phyloP scores from a whole-genome alignment of 2,888 invertebrate genomes.

The Dastarcus helophoroides region DNA sequence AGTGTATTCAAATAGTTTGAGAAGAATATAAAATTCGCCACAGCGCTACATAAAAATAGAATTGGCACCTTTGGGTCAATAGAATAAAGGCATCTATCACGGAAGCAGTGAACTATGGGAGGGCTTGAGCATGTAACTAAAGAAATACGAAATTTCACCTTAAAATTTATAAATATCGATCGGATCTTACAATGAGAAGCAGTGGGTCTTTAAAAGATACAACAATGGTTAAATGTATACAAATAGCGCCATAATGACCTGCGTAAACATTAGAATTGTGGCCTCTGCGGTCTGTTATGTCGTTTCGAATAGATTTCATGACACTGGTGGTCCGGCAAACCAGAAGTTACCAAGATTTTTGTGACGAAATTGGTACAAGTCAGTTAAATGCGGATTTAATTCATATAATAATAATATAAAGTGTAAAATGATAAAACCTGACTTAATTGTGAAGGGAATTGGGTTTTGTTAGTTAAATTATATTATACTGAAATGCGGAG shows the following conservation, averaged over 20 bases:
- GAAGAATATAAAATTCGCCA: slow-evolving; percentile 7
- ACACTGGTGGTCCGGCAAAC: too few species aligned
- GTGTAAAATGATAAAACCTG: too few species aligned
- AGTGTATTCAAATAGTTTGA: background rate
- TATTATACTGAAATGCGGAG: too few species aligned
- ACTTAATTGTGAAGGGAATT: too few species aligned
- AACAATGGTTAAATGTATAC: slow-evolving; percentile 33
- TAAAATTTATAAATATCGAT: background rate
- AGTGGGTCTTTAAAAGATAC: slow-evolving; percentile 23
- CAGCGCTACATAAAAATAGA: slow-evolving; percentile 5
- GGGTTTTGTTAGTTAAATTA: too few species aligned
- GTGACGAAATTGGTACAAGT: too few species aligned
- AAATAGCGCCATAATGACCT: slow-evolving; percentile 35
- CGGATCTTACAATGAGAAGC: slow-evolving; percentile 4
- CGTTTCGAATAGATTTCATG: slow-evolving; percentile 12
- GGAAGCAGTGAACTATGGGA: slow-evolving; percentile 17
- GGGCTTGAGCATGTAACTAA: slow-evolving; percentile 15
- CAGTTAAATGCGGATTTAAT: too few species aligned
- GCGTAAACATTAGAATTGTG: slow-evolving; percentile 33
- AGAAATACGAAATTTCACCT: slow-evolving; percentile 2
- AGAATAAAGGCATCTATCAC: slow-evolving; percentile 22
- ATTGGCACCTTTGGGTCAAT: slow-evolving; percentile 15
- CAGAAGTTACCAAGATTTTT: too few species aligned
- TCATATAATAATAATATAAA: too few species aligned
- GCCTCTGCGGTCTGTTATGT: slow-evolving; percentile 28